Evolutionary conservation across 2,113 vertebrate species (phyloP).

Genomic region (Urocolius indicus): DNA sequence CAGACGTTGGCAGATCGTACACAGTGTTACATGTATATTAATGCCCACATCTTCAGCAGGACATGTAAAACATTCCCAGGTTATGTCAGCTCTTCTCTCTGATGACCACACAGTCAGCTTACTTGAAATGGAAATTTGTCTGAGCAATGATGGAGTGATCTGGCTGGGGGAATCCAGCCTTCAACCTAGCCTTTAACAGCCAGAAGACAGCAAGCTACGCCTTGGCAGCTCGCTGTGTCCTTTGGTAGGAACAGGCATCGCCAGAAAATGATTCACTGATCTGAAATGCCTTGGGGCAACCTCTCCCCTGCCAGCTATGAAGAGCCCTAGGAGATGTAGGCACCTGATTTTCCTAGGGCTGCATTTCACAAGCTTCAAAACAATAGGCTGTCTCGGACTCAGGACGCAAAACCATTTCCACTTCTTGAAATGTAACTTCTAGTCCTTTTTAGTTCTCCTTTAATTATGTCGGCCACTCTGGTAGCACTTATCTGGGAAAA

Average conservation of each 20-base stretch:
- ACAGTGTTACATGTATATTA: background rate
- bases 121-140: background rate
- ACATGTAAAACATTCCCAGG: background rate
- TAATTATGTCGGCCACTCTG: background rate
- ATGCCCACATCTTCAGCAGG: background rate
- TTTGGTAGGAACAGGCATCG: accelerated
- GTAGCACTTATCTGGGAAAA: slow-evolving; percentile 14
- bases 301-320: background rate
- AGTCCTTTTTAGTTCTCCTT: background rate
- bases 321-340: background rate
- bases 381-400: background rate
- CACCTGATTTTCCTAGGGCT: background rate
- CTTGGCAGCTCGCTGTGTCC: background rate
- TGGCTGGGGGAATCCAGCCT: background rate
- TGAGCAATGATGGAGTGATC: accelerated
- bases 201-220: background rate
- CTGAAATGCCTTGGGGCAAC: background rate
- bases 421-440: background rate
- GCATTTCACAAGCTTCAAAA: background rate
- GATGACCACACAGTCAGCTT: background rate
- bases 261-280: background rate
- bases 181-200: background rate
- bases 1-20: background rate
- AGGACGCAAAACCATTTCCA: background rate
- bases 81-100: background rate